A percentile compares a stretch with the other conserved stretches of the same genome.
phyloP scores from a whole-genome alignment of 2,113 vertebrate species.

The Chauna torquata region DNA sequence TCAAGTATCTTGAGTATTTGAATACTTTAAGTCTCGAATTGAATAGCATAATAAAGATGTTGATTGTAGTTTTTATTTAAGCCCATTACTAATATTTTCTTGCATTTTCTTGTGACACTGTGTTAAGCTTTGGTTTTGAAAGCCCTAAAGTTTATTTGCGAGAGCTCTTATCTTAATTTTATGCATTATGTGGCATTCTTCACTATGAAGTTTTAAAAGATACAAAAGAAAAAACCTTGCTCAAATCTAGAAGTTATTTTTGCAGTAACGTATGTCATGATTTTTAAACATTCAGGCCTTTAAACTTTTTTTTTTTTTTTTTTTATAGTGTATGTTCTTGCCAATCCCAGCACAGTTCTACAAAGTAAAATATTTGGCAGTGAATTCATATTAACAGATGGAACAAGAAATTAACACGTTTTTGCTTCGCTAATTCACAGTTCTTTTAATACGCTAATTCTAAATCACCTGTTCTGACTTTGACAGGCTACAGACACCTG shows the following conservation, averaged over 20 bases:
- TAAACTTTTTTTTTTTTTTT: conserved; percentile 86
- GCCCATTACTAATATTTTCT: conserved; percentile 24
- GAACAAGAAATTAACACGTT: conserved; percentile 99
- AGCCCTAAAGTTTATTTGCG: conserved; percentile 69
- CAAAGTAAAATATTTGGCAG: conserved; percentile 97
- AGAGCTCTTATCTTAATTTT: conserved; percentile 70
- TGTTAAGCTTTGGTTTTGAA: conserved; percentile 58
- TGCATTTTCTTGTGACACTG: conserved; percentile 31
- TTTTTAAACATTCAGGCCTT: conserved; percentile 88
- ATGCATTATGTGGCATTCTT: conserved; percentile 71
- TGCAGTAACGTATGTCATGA: conserved; percentile 87
- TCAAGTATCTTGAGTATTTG: neutral
- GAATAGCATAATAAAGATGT: conserved; percentile 7
- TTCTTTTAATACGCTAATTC: conserved; percentile 94
- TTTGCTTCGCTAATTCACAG: conserved; percentile 95
- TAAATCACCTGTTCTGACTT: conserved; percentile 93
- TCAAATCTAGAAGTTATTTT: conserved; percentile 86
- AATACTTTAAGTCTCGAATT: neutral
- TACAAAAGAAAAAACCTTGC: conserved; percentile 80
- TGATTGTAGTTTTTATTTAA: conserved; percentile 48
- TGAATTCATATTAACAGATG: conserved; percentile 99
- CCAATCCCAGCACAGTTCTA: conserved; percentile 88
- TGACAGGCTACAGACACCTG: conserved; percentile 98
- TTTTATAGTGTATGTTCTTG: conserved; percentile 88
- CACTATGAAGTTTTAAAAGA: conserved; percentile 77